These are phyloP conservation scores for Oscheius myriophilus DNA, from an alignment of 2,888 invertebrate species.

Conservation along the genomic window DNA sequence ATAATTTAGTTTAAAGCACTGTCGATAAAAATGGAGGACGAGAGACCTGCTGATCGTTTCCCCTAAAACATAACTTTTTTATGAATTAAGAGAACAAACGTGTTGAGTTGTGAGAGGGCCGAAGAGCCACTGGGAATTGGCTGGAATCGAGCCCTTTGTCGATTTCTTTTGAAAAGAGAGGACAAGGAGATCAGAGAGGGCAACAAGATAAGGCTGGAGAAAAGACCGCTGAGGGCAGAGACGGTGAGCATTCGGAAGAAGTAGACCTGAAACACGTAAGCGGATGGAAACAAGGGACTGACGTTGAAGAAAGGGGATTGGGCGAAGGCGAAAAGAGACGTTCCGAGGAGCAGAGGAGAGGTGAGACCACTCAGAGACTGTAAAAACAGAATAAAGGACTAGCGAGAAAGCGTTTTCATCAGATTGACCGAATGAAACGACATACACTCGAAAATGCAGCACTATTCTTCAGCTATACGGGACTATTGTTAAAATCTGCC, in stretches of 20 bases:
- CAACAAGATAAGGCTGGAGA: slow-evolving; percentile 15
- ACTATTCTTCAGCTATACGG: too few relatives aligned
- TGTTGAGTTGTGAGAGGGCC: too few relatives aligned
- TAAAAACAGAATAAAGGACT: background rate
- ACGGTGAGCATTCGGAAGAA: slow-evolving; percentile 25
- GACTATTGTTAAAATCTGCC: too few relatives aligned
- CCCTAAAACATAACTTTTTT: background rate
- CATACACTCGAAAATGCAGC: too few relatives aligned
- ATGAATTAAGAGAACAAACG: background rate
- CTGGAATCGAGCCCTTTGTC: background rate
- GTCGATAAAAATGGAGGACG: background rate
- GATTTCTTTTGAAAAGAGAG: background rate
- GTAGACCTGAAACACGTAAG: slow-evolving; percentile 14
- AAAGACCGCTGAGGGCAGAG: slow-evolving; percentile 13
- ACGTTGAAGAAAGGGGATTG: slow-evolving; percentile 95
- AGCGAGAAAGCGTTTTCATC: too few relatives aligned
- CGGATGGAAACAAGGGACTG: background rate
- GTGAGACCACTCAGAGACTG: slow-evolving; percentile 96
- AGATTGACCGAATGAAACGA: too few relatives aligned
- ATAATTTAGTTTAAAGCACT: background rate
- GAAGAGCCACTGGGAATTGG: too few relatives aligned
- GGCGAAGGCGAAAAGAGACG: slow-evolving; percentile 93
- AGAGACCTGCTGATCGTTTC: background rate
- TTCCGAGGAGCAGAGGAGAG: slow-evolving; percentile 82
- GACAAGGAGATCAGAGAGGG: slow-evolving; percentile 8